Conservation (phyloP, 2,113 vertebrate genomes). For the Pungitius pungitius region DNA sequence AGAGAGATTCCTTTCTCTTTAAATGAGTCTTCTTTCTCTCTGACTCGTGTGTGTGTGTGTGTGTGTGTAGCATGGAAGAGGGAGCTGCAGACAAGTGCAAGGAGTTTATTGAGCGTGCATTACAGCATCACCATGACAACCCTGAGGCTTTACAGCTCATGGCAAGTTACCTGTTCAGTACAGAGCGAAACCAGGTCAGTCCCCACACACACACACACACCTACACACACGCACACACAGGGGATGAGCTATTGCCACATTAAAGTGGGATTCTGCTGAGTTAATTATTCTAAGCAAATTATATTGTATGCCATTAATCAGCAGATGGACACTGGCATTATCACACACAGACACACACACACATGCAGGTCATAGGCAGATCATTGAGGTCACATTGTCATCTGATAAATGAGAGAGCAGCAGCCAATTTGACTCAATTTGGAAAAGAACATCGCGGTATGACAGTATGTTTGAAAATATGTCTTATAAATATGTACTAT, state of each 20-base stretch:
- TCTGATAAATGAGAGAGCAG: constrained; percentile 47
- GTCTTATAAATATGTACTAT: not conserved
- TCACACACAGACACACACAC: constrained; percentile 34
- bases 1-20: constrained; percentile 26
- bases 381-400: constrained; percentile 57
- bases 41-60: not conserved
- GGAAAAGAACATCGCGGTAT: constrained; percentile 11
- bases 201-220: constrained; percentile 23
- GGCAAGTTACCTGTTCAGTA: constrained; percentile 87
- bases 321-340: constrained; percentile 67
- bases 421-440: constrained; percentile 20
- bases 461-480: constrained; percentile 6
- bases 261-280: constrained; percentile 67
- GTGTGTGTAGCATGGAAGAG: constrained; percentile 79
- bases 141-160: constrained; percentile 85
- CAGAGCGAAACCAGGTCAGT: constrained; percentile 81
- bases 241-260: constrained; percentile 68
- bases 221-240: constrained; percentile 14
- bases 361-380: constrained; percentile 50
- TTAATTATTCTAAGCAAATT: constrained; percentile 77
- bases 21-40: too few relatives aligned
- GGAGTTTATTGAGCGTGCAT: constrained; percentile 80
- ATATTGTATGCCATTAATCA: constrained; percentile 75
- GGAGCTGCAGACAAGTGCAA: constrained; percentile 81
- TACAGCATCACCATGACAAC: constrained; percentile 80